A percentile compares a stretch with the other conserved stretches of the same genome.
These are phyloP conservation scores for Alosa alosa DNA, from an alignment of 2,113 vertebrate genomes.

Conservation along the genomic window DNA sequence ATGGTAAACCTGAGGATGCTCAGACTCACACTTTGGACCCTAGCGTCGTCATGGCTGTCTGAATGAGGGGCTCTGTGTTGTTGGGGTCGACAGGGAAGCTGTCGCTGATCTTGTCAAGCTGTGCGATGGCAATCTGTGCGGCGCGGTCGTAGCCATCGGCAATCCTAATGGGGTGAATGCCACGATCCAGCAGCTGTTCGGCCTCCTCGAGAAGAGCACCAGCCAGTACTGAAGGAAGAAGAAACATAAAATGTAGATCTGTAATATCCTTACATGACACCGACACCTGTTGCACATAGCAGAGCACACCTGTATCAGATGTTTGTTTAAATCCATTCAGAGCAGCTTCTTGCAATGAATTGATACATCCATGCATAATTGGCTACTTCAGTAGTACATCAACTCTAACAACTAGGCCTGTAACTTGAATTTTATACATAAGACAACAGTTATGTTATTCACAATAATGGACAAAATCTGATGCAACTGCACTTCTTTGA, in stretches of 20 bases:
- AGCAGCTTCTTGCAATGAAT: too few species aligned
- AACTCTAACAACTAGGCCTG: too few species aligned
- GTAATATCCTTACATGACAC: neutral
- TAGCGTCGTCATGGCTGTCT: constrained; percentile 95
- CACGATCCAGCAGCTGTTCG: constrained; percentile 89
- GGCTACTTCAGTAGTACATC: too few species aligned
- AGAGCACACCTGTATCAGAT: neutral
- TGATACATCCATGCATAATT: too few species aligned
- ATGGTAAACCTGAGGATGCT: neutral
- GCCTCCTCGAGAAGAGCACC: constrained; percentile 92
- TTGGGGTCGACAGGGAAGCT: constrained; percentile 83
- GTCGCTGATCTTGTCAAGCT: constrained; percentile 90
- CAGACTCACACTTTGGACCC: constrained; percentile 94
- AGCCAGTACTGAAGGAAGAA: constrained; percentile 78
- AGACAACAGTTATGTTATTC: too few species aligned
- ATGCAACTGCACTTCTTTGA: neutral
- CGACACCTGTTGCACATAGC: neutral
- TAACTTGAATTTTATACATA: too few species aligned
- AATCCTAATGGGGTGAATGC: constrained; percentile 95
- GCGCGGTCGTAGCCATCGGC: constrained; percentile 95
- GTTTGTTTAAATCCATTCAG: neutral
- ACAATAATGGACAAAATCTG: neutral
- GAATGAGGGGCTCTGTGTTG: constrained; percentile 87
- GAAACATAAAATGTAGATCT: neutral
- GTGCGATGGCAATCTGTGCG: constrained; percentile 82